Percentiles rank a stretch among this genome's conserved stretches.
These are phyloP conservation scores for Carassius auratus DNA, from an alignment of 2,113 vertebrate genomes.

Conservation along the genomic window DNA sequence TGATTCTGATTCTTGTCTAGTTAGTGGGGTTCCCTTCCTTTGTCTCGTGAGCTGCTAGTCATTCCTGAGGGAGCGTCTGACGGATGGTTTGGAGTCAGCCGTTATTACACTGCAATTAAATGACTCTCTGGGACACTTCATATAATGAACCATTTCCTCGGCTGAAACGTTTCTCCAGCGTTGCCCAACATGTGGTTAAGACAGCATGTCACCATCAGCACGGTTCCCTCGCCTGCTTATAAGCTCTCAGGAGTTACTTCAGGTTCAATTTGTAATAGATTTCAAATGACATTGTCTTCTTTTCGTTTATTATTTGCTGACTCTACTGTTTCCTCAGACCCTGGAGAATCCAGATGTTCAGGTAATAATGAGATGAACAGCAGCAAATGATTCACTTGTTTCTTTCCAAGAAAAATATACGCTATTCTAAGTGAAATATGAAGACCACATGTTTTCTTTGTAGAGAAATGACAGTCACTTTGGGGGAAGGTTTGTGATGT, in stretches of 20 bases:
- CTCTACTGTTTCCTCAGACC: not conserved
- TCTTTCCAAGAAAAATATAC: not conserved
- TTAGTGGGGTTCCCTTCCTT: not conserved
- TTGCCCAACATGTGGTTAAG: slow-evolving; percentile 43
- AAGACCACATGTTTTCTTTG: not conserved
- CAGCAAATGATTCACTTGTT: not conserved
- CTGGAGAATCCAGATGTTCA: not conserved
- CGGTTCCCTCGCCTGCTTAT: not conserved
- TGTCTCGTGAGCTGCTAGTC: not conserved
- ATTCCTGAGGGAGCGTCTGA: slow-evolving; percentile 13
- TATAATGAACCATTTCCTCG: slow-evolving; percentile 34
- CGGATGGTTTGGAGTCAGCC: slow-evolving; percentile 35
- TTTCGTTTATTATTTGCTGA: slow-evolving; percentile 4
- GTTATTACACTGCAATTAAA: slow-evolving; percentile 46
- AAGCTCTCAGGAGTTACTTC: not conserved
- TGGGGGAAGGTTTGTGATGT: not conserved
- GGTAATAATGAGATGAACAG: not conserved
- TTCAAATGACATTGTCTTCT: not conserved
- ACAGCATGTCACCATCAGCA: slow-evolving; percentile 31
- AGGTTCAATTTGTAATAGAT: not conserved
- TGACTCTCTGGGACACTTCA: slow-evolving; percentile 22
- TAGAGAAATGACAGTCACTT: not conserved
- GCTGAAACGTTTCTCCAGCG: slow-evolving; percentile 11
- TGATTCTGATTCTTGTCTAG: not conserved
- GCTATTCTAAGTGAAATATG: no score